These are phyloP conservation scores for Petromus typicus DNA, from an alignment of 2,113 vertebrate species.

Conservation along the genomic window DNA sequence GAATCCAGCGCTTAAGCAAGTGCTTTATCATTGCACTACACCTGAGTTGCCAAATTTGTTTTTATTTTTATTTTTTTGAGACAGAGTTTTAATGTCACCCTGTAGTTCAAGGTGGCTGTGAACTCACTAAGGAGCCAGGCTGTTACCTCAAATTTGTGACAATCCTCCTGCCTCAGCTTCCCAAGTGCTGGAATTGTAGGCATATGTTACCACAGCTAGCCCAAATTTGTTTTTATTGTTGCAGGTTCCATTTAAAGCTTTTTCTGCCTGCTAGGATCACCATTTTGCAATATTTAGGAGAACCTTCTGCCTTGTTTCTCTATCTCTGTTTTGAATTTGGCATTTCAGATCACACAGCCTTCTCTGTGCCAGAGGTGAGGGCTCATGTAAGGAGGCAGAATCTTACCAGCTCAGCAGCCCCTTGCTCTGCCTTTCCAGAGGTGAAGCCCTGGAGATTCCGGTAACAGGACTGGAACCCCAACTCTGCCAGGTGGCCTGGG, in stretches of 20 bases:
- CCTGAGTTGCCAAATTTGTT: not conserved
- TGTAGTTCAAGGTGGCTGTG: not conserved
- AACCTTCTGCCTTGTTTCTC: not conserved
- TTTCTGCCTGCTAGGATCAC: not conserved
- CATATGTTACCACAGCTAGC: not conserved
- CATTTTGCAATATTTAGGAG: not conserved
- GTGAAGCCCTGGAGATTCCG: not conserved
- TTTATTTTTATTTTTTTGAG: not conserved
- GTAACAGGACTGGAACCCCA: not conserved
- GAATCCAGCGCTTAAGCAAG: not conserved
- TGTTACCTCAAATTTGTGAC: not conserved
- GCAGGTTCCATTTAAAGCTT: not conserved
- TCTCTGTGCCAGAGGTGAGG: accelerated
- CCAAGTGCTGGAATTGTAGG: not conserved
- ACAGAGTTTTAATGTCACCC: not conserved
- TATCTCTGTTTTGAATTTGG: not conserved
- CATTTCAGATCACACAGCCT: not conserved
- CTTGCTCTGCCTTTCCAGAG: not conserved
- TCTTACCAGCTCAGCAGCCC: not conserved
- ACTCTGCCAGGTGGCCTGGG: not conserved
- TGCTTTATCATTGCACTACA: not conserved
- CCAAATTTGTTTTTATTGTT: not conserved
- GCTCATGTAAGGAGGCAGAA: not conserved
- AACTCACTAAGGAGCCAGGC: not conserved
- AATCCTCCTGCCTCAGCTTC: not conserved